Evolutionary conservation across 2,888 invertebrate genomes (phyloP).

Genomic region (Cryptus armator): DNA sequence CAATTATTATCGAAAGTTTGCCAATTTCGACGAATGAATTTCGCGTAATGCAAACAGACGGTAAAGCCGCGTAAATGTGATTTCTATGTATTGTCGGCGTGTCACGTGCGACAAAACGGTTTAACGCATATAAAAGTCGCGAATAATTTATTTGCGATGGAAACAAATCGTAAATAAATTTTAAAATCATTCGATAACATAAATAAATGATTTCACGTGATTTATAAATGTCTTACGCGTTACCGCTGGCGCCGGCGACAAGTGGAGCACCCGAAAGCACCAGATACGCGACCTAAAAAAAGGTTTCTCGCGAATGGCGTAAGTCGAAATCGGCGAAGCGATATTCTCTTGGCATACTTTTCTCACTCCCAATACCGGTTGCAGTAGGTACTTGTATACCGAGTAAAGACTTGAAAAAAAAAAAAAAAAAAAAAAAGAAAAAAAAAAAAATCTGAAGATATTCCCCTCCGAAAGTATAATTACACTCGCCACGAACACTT

Average conservation of each 20-base stretch:
- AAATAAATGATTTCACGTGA: conserved; percentile 5
- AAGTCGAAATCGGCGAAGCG: conserved; percentile 6
- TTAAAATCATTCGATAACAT: background rate
- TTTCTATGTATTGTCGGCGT: background rate
- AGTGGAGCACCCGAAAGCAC: conserved; percentile 25
- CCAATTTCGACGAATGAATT: background rate
- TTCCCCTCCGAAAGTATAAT: conserved; percentile 40
- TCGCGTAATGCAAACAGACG: background rate
- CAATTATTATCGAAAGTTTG: conserved; percentile 4
- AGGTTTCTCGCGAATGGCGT: background rate
- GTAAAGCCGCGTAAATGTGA: background rate
- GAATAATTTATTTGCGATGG: too few species aligned
- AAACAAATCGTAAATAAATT: too few species aligned
- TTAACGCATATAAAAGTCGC: too few species aligned
- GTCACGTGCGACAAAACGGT: too few species aligned
- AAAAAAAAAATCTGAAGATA: conserved; percentile 2
- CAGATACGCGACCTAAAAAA: conserved; percentile 35
- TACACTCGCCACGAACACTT: background rate
- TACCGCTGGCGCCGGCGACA: background rate
- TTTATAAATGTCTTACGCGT: background rate
- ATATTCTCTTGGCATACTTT: conserved; percentile 52
- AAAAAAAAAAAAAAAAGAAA: conserved; percentile 16
- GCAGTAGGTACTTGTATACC: background rate
- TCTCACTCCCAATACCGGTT: conserved; percentile 18
- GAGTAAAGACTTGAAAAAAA: conserved; percentile 7